Evolutionary conservation across 2,113 vertebrate species (phyloP).

Genomic region (Carollia perspicillata): DNA sequence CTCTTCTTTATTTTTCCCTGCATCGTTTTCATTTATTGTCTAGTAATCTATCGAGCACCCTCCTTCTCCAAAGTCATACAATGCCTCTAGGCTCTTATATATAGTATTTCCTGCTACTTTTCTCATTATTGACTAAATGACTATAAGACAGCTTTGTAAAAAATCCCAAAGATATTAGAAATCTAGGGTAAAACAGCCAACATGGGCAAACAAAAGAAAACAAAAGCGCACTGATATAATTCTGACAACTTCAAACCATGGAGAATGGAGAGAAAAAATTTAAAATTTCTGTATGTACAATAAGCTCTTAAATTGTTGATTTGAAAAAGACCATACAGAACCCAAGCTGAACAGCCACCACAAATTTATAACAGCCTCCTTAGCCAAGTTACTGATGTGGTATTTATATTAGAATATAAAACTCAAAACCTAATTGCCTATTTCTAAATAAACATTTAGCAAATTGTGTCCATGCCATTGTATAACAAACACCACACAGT

Average conservation of each 20-base stretch:
- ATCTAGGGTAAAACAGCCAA: not conserved
- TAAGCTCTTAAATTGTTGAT: not conserved
- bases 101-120: not conserved
- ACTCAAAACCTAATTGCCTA: not conserved
- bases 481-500: not conserved
- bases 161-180: not conserved
- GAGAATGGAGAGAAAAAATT: not conserved
- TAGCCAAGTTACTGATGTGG: not conserved
- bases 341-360: not conserved
- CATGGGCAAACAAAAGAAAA: not conserved
- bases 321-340: not conserved
- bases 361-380: not conserved
- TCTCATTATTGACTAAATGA: not conserved
- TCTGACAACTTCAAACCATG: not conserved
- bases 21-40: fast-evolving
- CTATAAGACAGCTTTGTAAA: not conserved
- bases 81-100: not conserved
- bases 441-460: not conserved
- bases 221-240: not conserved
- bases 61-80: not conserved
- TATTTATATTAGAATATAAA: not conserved
- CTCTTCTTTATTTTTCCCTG: not conserved
- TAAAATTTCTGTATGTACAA: not conserved
- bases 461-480: not conserved
- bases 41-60: not conserved